Evolutionary conservation across 2,888 invertebrate genomes (phyloP), one percentile per base, ranked within the genome.

Genomic region (Ophion slaviceki): DNA sequence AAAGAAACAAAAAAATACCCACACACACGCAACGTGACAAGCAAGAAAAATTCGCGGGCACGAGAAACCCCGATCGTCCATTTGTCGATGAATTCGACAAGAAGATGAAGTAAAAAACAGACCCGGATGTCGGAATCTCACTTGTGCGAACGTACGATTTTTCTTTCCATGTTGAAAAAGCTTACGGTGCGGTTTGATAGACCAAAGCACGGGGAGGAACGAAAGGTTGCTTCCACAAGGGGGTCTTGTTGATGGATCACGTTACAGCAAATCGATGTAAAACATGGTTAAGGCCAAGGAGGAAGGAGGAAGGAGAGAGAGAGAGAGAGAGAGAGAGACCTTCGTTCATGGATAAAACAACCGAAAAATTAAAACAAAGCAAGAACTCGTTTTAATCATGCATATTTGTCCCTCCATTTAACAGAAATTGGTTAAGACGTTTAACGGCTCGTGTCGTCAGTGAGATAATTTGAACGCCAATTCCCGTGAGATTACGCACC

Each of bases 351-450:
- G 74, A 82, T 77, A 70, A 79, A 61, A 83, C 61, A 62, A 82
- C 71, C 75, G 80, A 72, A 59, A 67, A 80, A 82, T 85, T 86
- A 72, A 85, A 83, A 67, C 61, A 28, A 72, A 84, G 40, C 61
- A 80, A 53, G 8, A 57, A 76, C n/a, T 61, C 45, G 6, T 53
- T 70, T 28, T 24, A 45, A 62, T 68, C 36, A 79, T 75, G 67
- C 78, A 82, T 86, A 79, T 83, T 57, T 85, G 80, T 86, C 87
- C 88, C 85, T 87, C 87, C 84, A 86, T 86, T 85, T 81, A 88
- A 84, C 80, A 82, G 84, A 84, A 85, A 82, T 86, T 86, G 87
- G 87, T 87, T 80, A 82, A 87, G 86, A 89, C 79, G 86, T 88
- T 82, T 85, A 74, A 86, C 87, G 80, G 84, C 84, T 87, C 87